A percentile compares a stretch with the other conserved stretches of the same genome.
Evolutionary conservation across 2,888 invertebrate genomes (phyloP).

Genomic region (Drosophila setosimentum): DNA sequence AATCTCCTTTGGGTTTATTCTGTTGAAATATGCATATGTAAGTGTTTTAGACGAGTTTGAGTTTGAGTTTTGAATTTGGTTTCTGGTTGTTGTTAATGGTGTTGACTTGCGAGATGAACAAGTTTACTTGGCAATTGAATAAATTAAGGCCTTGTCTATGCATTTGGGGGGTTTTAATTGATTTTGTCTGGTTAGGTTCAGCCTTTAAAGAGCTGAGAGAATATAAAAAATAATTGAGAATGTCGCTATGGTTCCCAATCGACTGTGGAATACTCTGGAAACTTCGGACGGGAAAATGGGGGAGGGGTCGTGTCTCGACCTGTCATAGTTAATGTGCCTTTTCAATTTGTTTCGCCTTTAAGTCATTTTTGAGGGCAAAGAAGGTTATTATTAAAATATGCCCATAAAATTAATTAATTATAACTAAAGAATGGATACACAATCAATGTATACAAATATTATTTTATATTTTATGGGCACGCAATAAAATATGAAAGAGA

Average conservation of each 20-base stretch:
- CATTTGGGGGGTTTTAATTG: neutral
- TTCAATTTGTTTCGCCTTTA: too few relatives aligned
- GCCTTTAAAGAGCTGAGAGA: neutral
- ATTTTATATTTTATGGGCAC: neutral
- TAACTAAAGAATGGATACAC: too few relatives aligned
- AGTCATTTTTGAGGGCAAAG: too few relatives aligned
- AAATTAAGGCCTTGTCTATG: neutral
- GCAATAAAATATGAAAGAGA: neutral
- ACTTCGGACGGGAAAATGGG: neutral
- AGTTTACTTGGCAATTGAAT: slow-evolving; percentile 44
- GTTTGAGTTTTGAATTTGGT: neutral
- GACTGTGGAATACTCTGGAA: neutral
- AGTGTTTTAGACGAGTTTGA: slow-evolving; percentile 16
- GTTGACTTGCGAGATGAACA: slow-evolving; percentile 39
- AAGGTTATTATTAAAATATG: too few relatives aligned
- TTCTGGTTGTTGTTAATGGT: slow-evolving; percentile 21
- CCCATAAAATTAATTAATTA: too few relatives aligned
- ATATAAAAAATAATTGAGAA: neutral
- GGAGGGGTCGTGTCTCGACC: fast-evolving
- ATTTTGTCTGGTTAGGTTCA: neutral
- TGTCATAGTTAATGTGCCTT: too few relatives aligned
- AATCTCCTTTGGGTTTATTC: slow-evolving; percentile 30
- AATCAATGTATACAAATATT: too few relatives aligned
- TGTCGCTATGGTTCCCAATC: neutral
- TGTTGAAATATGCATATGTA: slow-evolving; percentile 51